Conservation (phyloP, 2,797 vertebrate species). For the Parambassis ranga region DNA sequence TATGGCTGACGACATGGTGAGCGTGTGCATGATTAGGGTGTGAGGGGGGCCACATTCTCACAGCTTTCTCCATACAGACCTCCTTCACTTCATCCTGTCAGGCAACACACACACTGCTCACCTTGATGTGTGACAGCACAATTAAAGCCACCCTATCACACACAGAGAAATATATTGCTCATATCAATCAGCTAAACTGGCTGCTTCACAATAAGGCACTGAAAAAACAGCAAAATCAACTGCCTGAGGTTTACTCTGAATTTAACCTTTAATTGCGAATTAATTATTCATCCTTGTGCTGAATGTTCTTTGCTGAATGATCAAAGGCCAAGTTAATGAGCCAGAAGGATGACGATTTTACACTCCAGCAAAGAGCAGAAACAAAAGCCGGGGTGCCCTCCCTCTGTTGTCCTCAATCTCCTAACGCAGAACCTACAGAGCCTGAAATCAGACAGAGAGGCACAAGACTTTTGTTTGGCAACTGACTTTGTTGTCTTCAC, state of each 20-base stretch:
- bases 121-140: slow-evolving; percentile 54
- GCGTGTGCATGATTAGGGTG: slow-evolving; percentile 22
- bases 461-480: slow-evolving; percentile 35
- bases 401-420: slow-evolving; percentile 49
- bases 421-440: slow-evolving; percentile 11
- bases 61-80: slow-evolving; percentile 14
- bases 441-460: slow-evolving; percentile 45
- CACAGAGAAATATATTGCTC: slow-evolving; percentile 47
- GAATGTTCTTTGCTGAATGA: slow-evolving; percentile 63
- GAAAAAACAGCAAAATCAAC: slow-evolving; percentile 43
- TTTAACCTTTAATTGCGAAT: slow-evolving; percentile 77
- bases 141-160: slow-evolving; percentile 64
- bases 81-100: slow-evolving; percentile 20
- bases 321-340: slow-evolving; percentile 76
- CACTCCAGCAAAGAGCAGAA: slow-evolving; percentile 57
- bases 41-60: slow-evolving; percentile 30
- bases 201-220: slow-evolving; percentile 4
- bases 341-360: slow-evolving; percentile 68
- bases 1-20: slow-evolving; percentile 43
- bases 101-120: slow-evolving; percentile 36
- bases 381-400: slow-evolving; percentile 43
- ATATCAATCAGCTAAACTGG: slow-evolving; percentile 60
- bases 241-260: slow-evolving; percentile 62
- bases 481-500: slow-evolving; percentile 54
- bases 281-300: slow-evolving; percentile 72